A percentile compares a stretch with the other conserved stretches of the same genome.
phyloP scores from a whole-genome alignment of 2,113 vertebrate genomes.

The Hippocampus abdominalis region DNA sequence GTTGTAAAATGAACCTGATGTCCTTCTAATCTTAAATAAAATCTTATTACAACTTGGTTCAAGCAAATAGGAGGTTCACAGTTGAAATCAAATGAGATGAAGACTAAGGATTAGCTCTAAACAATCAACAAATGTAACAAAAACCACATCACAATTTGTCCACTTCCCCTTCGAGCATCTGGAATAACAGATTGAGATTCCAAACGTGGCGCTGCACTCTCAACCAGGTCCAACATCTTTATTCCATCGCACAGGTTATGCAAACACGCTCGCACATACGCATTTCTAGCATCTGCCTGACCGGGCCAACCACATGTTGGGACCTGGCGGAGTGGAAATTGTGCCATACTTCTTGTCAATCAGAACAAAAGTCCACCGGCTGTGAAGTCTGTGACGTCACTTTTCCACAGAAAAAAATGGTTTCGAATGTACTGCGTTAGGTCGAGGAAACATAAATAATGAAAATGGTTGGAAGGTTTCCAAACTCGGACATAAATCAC shows the following conservation, averaged over 20 bases:
- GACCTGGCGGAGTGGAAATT: slow-evolving; percentile 37
- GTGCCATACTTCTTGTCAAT: slow-evolving; percentile 38
- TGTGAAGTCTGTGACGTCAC: slow-evolving; percentile 58
- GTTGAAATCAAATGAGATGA: neutral
- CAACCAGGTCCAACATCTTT: slow-evolving; percentile 24
- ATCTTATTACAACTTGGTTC: neutral
- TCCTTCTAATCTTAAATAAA: slow-evolving; percentile 6
- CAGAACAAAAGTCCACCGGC: slow-evolving; percentile 35
- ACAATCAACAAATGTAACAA: neutral
- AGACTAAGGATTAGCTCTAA: too few relatives aligned
- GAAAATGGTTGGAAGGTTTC: slow-evolving; percentile 2
- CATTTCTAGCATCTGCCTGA: slow-evolving; percentile 37
- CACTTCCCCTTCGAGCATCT: slow-evolving; percentile 1
- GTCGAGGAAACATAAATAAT: slow-evolving; percentile 20
- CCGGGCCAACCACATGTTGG: slow-evolving; percentile 29
- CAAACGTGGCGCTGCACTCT: slow-evolving; percentile 20
- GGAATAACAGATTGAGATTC: slow-evolving; percentile 1
- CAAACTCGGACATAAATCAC: neutral
- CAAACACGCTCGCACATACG: slow-evolving; percentile 26
- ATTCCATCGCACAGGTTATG: slow-evolving; percentile 16
- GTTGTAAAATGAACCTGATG: neutral
- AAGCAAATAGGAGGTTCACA: neutral
- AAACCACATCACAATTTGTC: neutral
- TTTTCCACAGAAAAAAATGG: slow-evolving; percentile 21
- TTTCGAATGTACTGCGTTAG: neutral